Evolutionary conservation across 2,113 vertebrate genomes (phyloP), one percentile per base, ranked within the genome.

Genomic region (Syrmaticus mikado): DNA sequence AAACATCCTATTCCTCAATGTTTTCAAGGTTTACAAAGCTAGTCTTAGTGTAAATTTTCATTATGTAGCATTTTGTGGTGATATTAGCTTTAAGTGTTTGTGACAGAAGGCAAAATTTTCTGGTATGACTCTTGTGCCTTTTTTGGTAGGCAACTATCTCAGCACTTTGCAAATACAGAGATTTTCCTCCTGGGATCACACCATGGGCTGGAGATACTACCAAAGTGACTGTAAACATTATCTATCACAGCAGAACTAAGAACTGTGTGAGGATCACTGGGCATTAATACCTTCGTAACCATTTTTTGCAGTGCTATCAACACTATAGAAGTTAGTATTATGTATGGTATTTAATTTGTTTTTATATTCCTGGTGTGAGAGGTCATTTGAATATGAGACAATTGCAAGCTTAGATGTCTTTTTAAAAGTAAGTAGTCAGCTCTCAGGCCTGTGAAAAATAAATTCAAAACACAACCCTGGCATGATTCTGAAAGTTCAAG

Each of bases 361-460:
- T 80, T 52, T 9, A 64, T 75, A 68, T n/a, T 71, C 10, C 24
- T 64, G 5, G 11, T 82, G 89, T 61, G 57, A 85, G 68, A 71
- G 24, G 18, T 83, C 53, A 24, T 83, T 74, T 78, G 46, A 87
- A 46, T 72, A 81, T 20, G 18, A 91, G 52, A 83, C 13, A 66
- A 50, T 43, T 70, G 52, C 72, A 86, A 76, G 30, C 16, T 74
- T 86, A 21, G 40, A 34, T 68, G 67, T 75, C 25, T 83, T 78
- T 86, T 22, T 38, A 57, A 65, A 89, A 83, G 9, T 43, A 74
- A 65, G 79, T 61, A 81, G 52, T 43, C 87, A 85, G 43, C 8
- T 73, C 65, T 80, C 55, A 87, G 57, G 41, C 41, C 28, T 68
- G 34, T 87, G 79, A 70, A 85, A 93, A 89, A 60, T 85, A 94